A percentile compares a stretch with the other conserved stretches of the same genome.
Conservation (phyloP, 2,113 vertebrate species). For the Leucopsar rothschildi region DNA sequence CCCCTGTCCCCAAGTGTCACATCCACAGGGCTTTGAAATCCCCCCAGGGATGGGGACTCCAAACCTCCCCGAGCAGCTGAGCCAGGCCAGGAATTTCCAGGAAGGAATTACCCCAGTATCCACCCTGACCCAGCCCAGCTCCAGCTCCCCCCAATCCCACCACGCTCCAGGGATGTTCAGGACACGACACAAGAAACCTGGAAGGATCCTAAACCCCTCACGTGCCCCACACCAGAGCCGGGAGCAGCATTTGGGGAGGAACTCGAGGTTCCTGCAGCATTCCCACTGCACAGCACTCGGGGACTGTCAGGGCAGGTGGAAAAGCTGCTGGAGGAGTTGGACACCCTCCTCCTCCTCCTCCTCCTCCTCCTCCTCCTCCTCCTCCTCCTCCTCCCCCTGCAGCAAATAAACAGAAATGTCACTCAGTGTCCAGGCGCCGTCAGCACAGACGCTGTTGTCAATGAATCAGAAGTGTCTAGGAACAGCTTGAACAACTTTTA, state of each 20-base stretch:
- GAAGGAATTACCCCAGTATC: no score
- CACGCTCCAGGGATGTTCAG: fast-evolving
- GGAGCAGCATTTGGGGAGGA: background rate
- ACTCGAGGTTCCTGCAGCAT: background rate
- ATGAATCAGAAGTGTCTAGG: slow-evolving; percentile 49
- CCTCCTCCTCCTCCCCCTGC: background rate
- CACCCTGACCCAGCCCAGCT: background rate
- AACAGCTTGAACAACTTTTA: slow-evolving; percentile 71
- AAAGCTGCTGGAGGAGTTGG: background rate
- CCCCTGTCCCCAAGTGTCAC: no score
- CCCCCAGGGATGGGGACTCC: background rate
- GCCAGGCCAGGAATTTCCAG: background rate
- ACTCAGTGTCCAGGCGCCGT: slow-evolving; percentile 7
- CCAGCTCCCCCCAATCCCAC: background rate
- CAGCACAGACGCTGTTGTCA: slow-evolving; percentile 61
- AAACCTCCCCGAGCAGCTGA: background rate
- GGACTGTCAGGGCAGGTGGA: background rate
- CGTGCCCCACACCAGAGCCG: fast-evolving
- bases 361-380: background rate
- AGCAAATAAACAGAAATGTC: background rate
- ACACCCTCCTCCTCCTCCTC: background rate
- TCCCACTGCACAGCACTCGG: background rate
- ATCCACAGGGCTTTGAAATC: background rate
- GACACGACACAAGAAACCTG: fast-evolving
- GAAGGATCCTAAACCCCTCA: fast-evolving